These are phyloP conservation scores for Eristalis tenax DNA, from an alignment of 2,888 invertebrate genomes.

Conservation along the genomic window DNA sequence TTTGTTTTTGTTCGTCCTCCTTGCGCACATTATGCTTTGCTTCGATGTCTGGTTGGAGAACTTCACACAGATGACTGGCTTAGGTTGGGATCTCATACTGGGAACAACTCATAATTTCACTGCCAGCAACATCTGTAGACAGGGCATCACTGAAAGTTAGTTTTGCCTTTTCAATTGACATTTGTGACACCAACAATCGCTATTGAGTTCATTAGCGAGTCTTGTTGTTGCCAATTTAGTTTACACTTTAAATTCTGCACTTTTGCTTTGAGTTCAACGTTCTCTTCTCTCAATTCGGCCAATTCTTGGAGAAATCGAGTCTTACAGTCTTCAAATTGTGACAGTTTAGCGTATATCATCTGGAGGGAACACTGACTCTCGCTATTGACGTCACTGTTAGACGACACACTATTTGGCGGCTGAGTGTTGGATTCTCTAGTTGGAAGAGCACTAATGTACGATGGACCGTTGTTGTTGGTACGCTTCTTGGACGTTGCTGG, in stretches of 20 bases:
- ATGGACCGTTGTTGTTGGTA: no score
- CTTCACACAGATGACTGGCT: not conserved
- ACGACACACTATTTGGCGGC: not conserved
- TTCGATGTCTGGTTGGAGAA: not conserved
- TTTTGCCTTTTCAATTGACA: not conserved
- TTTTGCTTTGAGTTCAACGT: no score
- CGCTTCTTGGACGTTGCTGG: no score
- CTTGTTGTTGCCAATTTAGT: no score
- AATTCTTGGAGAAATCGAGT: no score
- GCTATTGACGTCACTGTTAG: not conserved
- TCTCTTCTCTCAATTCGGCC: no score
- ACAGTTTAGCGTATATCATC: not conserved
- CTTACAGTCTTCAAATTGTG: no score
- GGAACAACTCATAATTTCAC: not conserved
- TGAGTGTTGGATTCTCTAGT: no score
- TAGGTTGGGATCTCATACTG: not conserved
- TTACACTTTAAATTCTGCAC: no score
- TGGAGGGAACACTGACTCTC: not conserved
- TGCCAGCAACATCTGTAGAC: not conserved
- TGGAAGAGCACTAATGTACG: no score
- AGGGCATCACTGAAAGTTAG: not conserved
- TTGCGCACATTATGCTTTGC: not conserved
- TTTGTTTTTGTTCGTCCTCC: no score
- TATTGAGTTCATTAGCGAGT: not conserved
- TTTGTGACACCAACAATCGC: constrained; percentile 1